Evolutionary conservation across 2,797 vertebrate species (phyloP), one percentile per base, ranked within the genome.

Genomic region (Gallinago nigripennis): DNA sequence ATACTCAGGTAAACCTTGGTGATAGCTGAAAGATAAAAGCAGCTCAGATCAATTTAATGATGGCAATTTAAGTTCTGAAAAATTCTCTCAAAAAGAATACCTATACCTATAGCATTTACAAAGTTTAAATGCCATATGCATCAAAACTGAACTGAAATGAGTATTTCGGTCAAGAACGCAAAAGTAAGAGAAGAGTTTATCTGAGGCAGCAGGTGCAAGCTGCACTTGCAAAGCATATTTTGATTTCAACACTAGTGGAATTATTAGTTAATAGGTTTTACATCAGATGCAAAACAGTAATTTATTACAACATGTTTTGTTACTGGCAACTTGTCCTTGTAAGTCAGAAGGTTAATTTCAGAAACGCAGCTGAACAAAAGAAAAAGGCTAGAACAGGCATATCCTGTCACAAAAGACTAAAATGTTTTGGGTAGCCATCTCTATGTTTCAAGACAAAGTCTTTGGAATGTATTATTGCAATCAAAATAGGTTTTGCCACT

Each of bases 1-100:
- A 71, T 98, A 99, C 72, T 98, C 97, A 0, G 99, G 99, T 46
- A 99, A 97, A 60, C 92, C 82, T 80, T 97, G 97, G 53, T 99
- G 98, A 95, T 96, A 97, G 72, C 99, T 99, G 66, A 33, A 94
- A 91, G 28, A 14, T 11, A 82, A 89, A 23, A 82, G 50, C 48
- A 89, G 37, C 43, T 86, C 48, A 64, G 27, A 64, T 54, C 48
- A 65, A 48, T 31, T 66, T 4, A 31, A 56, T 31, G 8, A 39
- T 8, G 28, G 20, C n/a, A 41, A 54, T 60, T 54, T 11, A 63
- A 71, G 60, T 60, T 31, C 51, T 54, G 31, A 30, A 54, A 45
- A 54, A 64, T 24, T 31, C 11, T 66, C 73, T 72, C 54, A 76
- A 45, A 53, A 83, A 68, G n/a, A 76, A 60, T 27, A 35, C 19